phyloP scores from a whole-genome alignment of 1,140 invertebrate species.

The Drosophila setifemur region DNA sequence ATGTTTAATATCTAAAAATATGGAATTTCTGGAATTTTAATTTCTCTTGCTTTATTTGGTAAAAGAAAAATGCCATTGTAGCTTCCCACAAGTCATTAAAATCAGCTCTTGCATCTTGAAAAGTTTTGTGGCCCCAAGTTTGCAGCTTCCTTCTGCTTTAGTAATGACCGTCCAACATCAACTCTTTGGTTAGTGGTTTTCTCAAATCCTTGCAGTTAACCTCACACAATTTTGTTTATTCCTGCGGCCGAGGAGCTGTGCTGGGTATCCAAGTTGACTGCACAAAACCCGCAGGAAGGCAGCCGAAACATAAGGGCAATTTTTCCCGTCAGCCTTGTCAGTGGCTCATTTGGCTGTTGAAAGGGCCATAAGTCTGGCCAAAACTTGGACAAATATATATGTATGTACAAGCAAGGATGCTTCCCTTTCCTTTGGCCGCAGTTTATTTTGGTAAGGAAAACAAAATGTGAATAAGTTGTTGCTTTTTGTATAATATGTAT shows the following conservation, averaged over 20 bases:
- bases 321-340: constrained; percentile 52
- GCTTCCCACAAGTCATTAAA: constrained; percentile 18
- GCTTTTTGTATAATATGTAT: constrained; percentile 37
- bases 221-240: constrained; percentile 70
- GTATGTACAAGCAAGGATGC: background rate
- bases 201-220: constrained; percentile 55
- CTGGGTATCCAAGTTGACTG: constrained; percentile 56
- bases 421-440: constrained; percentile 42
- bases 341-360: constrained; percentile 62
- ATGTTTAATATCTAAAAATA: too few species aligned
- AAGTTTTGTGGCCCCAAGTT: constrained; percentile 16
- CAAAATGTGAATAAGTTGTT: constrained; percentile 74
- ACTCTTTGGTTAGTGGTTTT: background rate
- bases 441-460: constrained; percentile 66
- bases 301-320: constrained; percentile 7
- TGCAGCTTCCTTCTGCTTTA: constrained; percentile 11
- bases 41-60: background rate
- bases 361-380: constrained; percentile 36
- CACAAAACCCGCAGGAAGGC: constrained; percentile 18
- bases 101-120: constrained; percentile 8
- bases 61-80: background rate
- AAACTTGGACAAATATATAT: constrained; percentile 6
- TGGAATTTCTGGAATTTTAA: too few species aligned
- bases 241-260: constrained; percentile 52
- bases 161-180: constrained; percentile 25